phyloP scores from a whole-genome alignment of 1,140 invertebrate species.

The Telenomus remus region DNA sequence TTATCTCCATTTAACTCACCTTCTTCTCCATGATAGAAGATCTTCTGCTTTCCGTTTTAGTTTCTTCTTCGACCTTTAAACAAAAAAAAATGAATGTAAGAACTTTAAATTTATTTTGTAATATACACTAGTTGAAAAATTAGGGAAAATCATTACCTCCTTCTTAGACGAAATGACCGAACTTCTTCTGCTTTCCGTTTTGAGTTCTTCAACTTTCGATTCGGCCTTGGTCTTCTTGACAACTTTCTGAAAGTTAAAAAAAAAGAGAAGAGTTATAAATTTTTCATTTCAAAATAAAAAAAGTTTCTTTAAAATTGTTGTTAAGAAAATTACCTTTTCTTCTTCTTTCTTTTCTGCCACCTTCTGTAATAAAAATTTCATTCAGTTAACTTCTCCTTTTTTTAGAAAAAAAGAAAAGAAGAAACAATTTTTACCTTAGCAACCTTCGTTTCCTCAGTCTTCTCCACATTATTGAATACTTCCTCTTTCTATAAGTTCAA shows the following conservation, averaged over 20 bases:
- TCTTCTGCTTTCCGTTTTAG: conserved; percentile 78
- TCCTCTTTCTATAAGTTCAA: conserved; percentile 68
- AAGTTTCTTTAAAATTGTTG: no score
- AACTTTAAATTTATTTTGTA: no score
- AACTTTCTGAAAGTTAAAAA: conserved; percentile 24
- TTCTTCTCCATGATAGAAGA: conserved; percentile 79
- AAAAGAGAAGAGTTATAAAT: background rate
- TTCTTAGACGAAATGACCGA: conserved; percentile 68
- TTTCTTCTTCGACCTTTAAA: conserved; percentile 71
- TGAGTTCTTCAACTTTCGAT: conserved; percentile 68
- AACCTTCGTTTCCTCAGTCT: conserved; percentile 69
- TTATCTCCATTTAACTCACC: no score
- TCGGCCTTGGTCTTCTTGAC: conserved; percentile 63
- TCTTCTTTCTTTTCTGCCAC: conserved; percentile 68
- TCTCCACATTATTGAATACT: conserved; percentile 74
- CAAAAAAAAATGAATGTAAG: conserved; percentile 8
- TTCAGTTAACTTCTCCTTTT: no score
- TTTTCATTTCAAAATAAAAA: background rate
- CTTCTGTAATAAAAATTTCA: conserved; percentile 51
- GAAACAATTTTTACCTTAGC: conserved; percentile 62
- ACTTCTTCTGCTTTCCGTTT: conserved; percentile 71
- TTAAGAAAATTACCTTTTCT: conserved; percentile 68
- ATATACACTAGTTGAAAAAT: no score
- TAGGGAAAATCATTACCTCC: conserved; percentile 62
- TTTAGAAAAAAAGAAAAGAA: no score